Evolutionary conservation across 2,888 invertebrate species (phyloP).

Genomic region (Oligia strigilis): DNA sequence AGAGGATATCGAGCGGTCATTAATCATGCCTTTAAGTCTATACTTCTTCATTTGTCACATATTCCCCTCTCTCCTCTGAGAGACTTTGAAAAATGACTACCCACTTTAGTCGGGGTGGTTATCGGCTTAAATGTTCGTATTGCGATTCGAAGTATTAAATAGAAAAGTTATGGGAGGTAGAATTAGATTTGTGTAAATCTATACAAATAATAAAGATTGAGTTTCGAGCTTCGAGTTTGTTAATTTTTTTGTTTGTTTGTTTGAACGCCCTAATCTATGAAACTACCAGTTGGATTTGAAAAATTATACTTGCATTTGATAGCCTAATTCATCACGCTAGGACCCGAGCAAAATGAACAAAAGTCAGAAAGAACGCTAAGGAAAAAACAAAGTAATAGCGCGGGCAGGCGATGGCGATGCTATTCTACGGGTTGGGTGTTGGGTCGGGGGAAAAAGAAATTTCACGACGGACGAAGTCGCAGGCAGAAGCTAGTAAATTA

Average conservation of each 20-base stretch:
- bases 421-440: too few species aligned
- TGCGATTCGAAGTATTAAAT: slow-evolving; percentile 32
- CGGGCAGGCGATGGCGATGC: too few species aligned
- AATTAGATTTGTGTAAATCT: slow-evolving; percentile 18
- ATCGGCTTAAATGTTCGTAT: slow-evolving; percentile 47
- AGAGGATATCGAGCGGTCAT: slow-evolving; percentile 73
- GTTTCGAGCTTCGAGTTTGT: neutral
- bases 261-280: neutral
- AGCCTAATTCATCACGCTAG: neutral
- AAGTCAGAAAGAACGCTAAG: too few species aligned
- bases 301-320: neutral
- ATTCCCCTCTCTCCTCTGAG: slow-evolving; percentile 73
- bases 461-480: neutral
- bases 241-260: neutral
- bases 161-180: slow-evolving; percentile 14
- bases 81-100: slow-evolving; percentile 85
- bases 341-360: neutral
- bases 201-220: neutral
- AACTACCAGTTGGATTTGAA: neutral
- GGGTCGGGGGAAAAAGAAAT: too few species aligned
- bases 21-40: slow-evolving; percentile 80
- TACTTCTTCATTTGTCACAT: slow-evolving; percentile 86
- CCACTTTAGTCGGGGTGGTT: slow-evolving; percentile 65
- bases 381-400: too few species aligned
- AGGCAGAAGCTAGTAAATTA: too few species aligned